These are phyloP conservation scores for Sebastes iracundus DNA, from an alignment of 2,797 vertebrate genomes.

Conservation along the genomic window DNA sequence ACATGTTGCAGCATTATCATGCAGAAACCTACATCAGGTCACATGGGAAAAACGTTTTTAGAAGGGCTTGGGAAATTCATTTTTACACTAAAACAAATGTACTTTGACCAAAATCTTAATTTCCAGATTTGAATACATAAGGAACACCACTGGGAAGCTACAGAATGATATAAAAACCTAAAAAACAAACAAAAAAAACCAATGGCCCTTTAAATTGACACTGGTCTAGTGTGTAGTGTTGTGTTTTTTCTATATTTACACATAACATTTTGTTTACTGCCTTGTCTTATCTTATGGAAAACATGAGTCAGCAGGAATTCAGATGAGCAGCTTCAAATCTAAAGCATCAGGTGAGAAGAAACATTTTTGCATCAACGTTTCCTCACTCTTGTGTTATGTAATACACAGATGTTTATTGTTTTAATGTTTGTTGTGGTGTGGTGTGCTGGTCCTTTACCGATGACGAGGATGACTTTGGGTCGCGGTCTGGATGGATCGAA, in stretches of 20 bases:
- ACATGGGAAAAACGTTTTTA: too few relatives aligned
- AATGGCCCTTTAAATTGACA: background rate
- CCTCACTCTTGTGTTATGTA: background rate
- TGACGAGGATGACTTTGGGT: conserved; percentile 96
- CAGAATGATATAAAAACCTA: too few relatives aligned
- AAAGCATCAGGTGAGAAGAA: background rate
- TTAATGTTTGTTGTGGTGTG: background rate
- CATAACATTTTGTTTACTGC: background rate
- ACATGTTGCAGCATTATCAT: too few relatives aligned
- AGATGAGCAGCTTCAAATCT: background rate
- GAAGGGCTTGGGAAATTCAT: too few relatives aligned
- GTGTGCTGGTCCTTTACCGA: conserved; percentile 83
- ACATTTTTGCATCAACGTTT: background rate
- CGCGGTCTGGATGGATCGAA: conserved; percentile 92
- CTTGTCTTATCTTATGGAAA: conserved; percentile 15
- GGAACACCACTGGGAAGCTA: too few relatives aligned
- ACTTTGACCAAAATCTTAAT: too few relatives aligned
- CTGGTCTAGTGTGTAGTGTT: background rate
- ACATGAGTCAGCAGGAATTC: conserved; percentile 6
- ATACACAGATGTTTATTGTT: background rate
- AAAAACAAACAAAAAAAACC: too few relatives aligned
- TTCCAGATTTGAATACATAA: too few relatives aligned
- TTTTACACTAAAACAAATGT: too few relatives aligned
- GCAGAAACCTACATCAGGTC: too few relatives aligned
- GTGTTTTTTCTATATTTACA: background rate